Evolutionary conservation across 1,140 invertebrate species (phyloP), one percentile per base, ranked within the genome.

Genomic region (Drosophila nigrodunni): DNA sequence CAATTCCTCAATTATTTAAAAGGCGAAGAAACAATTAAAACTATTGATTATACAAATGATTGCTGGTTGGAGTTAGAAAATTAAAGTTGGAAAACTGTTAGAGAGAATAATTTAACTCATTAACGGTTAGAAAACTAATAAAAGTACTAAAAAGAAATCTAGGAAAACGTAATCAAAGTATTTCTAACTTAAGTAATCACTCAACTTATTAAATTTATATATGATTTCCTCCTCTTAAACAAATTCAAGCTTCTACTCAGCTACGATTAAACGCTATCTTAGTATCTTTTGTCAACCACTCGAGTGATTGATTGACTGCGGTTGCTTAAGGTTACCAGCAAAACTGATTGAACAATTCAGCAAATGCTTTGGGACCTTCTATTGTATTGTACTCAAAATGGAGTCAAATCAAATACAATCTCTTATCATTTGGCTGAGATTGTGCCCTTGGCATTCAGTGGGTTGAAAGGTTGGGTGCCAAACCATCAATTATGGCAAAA

Each of bases 231-330:
- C 30, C 30, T 15, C 30, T 54, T 37, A 37, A 35, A n/a, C 15
- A 35, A 8, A 30, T 11, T 34, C 21, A 11, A 62, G 15, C 34
- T 64, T 13, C 44, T 37, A 60, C 60, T 55, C 62, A 59, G 7
- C 30, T 15, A 37, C 34, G 30, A 54, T 54, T 54, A 54, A 37
- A 34, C 34, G 41, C 37, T 57, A 7, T 50, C 34, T 57, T 37
- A 39, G 41, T 49, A 76, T 80, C 75, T 69, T 74, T 81, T 82
- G 74, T 74, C 68, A 79, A 78, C 59, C 79, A 72, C 79, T 78
- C 77, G 73, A 61, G 79, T 81, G 79, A 81, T 81, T 81, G 79
- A 81, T 80, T 59, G 54, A 57, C 73, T 69, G 74, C 71, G 74
- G 74, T 57, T 78, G 59, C 58, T 54, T 58, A 59, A 67, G 61